Evolutionary conservation across 2,888 invertebrate species (phyloP).

Genomic region (Mesorhabditis spiculigera): DNA sequence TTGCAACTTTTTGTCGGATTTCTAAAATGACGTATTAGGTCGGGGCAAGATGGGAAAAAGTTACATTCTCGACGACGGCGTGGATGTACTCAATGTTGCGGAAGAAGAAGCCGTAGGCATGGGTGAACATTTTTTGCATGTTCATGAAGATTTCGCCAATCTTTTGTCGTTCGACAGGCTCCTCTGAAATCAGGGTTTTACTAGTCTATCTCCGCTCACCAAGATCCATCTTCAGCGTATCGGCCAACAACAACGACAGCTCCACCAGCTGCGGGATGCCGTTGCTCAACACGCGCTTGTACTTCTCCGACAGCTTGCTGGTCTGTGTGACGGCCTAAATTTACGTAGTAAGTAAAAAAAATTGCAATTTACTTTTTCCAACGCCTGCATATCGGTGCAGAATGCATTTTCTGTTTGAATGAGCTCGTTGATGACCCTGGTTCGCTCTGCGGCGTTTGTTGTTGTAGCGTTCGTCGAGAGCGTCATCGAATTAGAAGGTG

Average conservation of each 20-base stretch:
- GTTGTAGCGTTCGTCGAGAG: not conserved
- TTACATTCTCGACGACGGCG: constrained; percentile 37
- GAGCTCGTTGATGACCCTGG: not conserved
- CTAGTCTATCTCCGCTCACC: not conserved
- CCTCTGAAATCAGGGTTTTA: constrained; percentile 22
- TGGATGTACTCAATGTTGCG: constrained; percentile 50
- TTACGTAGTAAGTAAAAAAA: not conserved
- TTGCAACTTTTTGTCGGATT: constrained; percentile 29
- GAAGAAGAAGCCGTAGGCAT: constrained; percentile 49
- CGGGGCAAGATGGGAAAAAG: not conserved
- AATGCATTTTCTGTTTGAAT: not conserved
- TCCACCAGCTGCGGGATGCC: not conserved
- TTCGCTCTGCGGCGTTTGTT: not conserved
- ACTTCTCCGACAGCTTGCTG: not conserved
- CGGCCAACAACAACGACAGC: not conserved
- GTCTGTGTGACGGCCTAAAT: not conserved
- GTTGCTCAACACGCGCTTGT: not conserved
- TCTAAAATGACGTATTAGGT: constrained; percentile 17
- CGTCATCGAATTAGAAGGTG: not conserved
- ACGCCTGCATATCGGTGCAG: constrained; percentile 2
- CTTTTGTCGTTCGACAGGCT: constrained; percentile 28
- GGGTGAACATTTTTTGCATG: constrained; percentile 44
- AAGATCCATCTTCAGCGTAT: constrained; percentile 4
- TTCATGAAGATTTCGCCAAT: constrained; percentile 42
- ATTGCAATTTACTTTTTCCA: not conserved